Percentiles rank a stretch among this genome's conserved stretches.
Conservation (phyloP, 2,113 vertebrate species). For the Leptobrachium leishanense region DNA sequence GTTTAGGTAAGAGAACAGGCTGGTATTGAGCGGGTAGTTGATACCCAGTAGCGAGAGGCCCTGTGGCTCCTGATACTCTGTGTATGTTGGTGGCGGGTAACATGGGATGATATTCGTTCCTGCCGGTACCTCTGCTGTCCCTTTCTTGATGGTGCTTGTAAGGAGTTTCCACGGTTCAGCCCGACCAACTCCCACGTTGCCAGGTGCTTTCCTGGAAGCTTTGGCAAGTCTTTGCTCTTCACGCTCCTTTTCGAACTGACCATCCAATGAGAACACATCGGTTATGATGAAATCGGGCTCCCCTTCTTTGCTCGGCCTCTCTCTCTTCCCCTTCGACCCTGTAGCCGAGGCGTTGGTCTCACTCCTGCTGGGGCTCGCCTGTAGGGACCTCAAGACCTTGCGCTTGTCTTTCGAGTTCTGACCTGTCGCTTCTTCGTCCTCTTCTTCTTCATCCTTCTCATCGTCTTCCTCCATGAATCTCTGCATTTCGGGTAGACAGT, state of each 20-base stretch:
- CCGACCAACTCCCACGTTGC: conserved; percentile 70
- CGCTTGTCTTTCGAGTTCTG: conserved; percentile 55
- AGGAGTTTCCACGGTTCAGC: conserved; percentile 83
- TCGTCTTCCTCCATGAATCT: conserved; percentile 48
- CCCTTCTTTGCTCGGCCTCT: conserved; percentile 64
- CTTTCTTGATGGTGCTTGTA: conserved; percentile 64
- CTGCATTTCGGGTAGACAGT: fast-evolving
- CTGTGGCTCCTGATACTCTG: conserved; percentile 81
- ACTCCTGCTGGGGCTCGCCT: conserved; percentile 33
- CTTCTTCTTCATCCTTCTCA: conserved; percentile 58
- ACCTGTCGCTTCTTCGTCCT: conserved; percentile 58
- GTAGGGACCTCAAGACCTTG: conserved; percentile 15
- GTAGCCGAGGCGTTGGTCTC: conserved; percentile 57
- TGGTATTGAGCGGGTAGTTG: conserved; percentile 81
- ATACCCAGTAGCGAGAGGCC: conserved; percentile 89
- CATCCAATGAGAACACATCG: conserved; percentile 77
- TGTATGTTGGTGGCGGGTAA: conserved; percentile 77
- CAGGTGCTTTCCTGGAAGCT: conserved; percentile 71
- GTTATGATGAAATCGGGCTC: conserved; percentile 77
- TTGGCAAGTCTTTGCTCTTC: conserved; percentile 78
- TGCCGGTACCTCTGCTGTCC: conserved; percentile 58
- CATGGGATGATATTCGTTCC: conserved; percentile 76
- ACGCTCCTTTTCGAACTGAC: conserved; percentile 65
- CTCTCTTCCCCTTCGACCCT: conserved; percentile 58
- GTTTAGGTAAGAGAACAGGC: conserved; percentile 88